Evolutionary conservation across 1,140 invertebrate species (phyloP).

Genomic region (Platyscapa corneri): DNA sequence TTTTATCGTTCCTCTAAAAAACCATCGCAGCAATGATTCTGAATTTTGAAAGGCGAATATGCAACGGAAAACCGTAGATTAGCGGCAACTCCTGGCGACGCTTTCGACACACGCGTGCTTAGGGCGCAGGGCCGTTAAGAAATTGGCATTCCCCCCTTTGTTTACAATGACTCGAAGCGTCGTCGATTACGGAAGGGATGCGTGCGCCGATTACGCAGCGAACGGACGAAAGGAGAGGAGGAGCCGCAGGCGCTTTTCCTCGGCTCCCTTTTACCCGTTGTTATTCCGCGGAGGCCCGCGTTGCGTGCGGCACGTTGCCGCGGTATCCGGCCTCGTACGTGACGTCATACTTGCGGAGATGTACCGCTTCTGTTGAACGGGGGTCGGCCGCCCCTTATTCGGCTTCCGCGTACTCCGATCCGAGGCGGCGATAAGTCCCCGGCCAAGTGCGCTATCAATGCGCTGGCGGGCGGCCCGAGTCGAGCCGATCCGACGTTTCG

Average conservation of each 20-base stretch:
- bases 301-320: constrained; percentile 41
- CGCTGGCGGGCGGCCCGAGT: neutral
- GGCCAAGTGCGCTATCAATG: constrained; percentile 10
- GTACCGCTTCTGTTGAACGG: constrained; percentile 7
- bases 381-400: neutral
- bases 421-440: constrained; percentile 11
- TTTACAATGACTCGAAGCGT: too few species aligned
- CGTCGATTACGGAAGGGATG: neutral
- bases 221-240: neutral
- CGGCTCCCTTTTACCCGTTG: constrained; percentile 58
- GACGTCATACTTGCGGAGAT: constrained; percentile 63
- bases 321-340: constrained; percentile 68
- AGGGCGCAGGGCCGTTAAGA: too few species aligned
- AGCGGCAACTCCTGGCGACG: too few species aligned
- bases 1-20: too few species aligned
- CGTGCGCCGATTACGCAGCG: neutral
- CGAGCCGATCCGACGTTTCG: neutral
- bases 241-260: neutral
- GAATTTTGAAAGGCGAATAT: too few species aligned
- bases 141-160: too few species aligned
- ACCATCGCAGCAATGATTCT: too few species aligned
- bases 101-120: too few species aligned
- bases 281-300: constrained; percentile 59
- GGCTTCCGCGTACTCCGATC: constrained; percentile 33
- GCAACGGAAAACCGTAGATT: too few species aligned